Base-by-base conservation (phyloP, 2,797 vertebrate genomes). In the Coregonus sp. region DNA sequence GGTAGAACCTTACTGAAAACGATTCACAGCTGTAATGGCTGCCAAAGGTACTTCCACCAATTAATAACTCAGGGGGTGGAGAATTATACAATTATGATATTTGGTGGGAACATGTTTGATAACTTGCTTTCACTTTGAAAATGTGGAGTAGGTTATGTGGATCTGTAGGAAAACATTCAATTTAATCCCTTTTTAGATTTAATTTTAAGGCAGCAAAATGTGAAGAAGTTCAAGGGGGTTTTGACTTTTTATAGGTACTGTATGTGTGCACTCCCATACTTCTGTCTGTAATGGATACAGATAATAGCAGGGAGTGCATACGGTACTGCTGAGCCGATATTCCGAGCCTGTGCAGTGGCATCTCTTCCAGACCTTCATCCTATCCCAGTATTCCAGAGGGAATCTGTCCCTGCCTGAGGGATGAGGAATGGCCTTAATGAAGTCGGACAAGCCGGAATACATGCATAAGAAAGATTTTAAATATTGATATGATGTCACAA, bases 401-500 rank as follows among this genome's bases (percentile, higher is more conserved):
- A 96, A 94, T 94, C 88, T 83, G 86, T 82, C 94, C 86, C 88
- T 91, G 93, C 68, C 68, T 79, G 88, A 94, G 93, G 94, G 93
- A 93, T 96, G 95, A 97, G 95, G 94, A 95, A 94, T 93, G 95
- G 91, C 91, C 94, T 94, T 96, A 97, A 97, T 97, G 95, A 97
- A 96, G 94, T 96, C 91, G 94, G 96, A 97, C 96, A 97, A 94
- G 92, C 92, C 90, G 90, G 95, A 96, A 96, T 95, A 95, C 93
- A 96, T 95, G 95, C 95, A 96, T 96, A 95, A 96, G 84, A 95
- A 95, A 93, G 92, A 91, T 94, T 96, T 97, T 96, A 97, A 97
- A 97, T 97, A 97, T 97, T 97, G 96, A 96, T 97, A 95, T 87
- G 90, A 94, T 97, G 96, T 95, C 96, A 95, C 92, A 89, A 88